phyloP scores from a whole-genome alignment of 2,797 vertebrate genomes.

The Phalanger gymnotis region DNA sequence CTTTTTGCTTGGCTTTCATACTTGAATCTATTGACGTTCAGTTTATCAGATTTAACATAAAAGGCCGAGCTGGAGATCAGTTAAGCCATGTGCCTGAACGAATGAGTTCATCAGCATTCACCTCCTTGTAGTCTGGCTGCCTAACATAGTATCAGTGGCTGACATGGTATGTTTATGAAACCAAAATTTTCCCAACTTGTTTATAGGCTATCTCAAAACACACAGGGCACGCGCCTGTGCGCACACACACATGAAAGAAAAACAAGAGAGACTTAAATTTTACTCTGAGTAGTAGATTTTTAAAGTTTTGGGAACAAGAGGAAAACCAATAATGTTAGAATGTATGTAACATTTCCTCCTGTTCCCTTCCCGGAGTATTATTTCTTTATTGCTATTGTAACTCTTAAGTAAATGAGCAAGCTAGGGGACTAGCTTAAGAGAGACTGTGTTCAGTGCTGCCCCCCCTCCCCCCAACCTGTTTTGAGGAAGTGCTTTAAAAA shows the following conservation, averaged over 20 bases:
- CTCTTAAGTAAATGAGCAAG: conserved; percentile 51
- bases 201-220: conserved; percentile 44
- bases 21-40: conserved; percentile 43
- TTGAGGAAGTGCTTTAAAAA: conserved; percentile 17
- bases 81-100: background rate
- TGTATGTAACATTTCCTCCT: conserved; percentile 44
- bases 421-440: background rate
- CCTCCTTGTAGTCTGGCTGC: conserved; percentile 48
- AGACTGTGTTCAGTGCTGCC: background rate
- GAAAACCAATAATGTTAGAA: conserved; percentile 16
- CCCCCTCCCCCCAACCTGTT: background rate
- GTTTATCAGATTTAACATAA: conserved; percentile 59
- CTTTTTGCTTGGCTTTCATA: conserved; percentile 36
- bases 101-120: conserved; percentile 43
- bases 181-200: conserved; percentile 67
- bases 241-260: conserved; percentile 59
- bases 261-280: conserved; percentile 67
- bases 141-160: conserved; percentile 56
- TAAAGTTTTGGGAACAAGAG: conserved; percentile 47
- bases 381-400: background rate
- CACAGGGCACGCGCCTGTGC: background rate
- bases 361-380: conserved; percentile 14
- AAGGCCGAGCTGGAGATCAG: conserved; percentile 20
- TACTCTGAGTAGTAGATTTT: conserved; percentile 65
- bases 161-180: conserved; percentile 72